A percentile compares a stretch with the other conserved stretches of the same genome.
phyloP scores from a whole-genome alignment of 1,140 invertebrate genomes.

The Teleogryllus occipitalis region DNA sequence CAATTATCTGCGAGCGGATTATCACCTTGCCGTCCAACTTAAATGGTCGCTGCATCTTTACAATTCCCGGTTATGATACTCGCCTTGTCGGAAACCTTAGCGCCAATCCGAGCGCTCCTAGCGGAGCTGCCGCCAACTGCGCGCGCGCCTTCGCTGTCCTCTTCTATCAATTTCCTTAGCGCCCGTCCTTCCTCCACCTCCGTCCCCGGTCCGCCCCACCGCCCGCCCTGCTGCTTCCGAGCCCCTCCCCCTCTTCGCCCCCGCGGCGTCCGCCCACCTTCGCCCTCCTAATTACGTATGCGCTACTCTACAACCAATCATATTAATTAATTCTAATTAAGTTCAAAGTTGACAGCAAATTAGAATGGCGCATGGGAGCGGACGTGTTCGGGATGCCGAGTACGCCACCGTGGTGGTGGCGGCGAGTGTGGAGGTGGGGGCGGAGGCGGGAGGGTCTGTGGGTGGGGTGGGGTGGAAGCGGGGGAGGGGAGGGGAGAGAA shows the following conservation, averaged over 20 bases:
- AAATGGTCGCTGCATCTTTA: no score
- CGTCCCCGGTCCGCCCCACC: neutral
- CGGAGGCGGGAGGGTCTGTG: neutral
- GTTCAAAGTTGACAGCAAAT: constrained; percentile 22
- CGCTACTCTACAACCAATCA: constrained; percentile 19
- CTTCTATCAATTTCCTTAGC: neutral
- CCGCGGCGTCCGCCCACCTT: constrained; percentile 6
- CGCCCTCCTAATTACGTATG: constrained; percentile 18
- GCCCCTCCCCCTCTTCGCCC: neutral
- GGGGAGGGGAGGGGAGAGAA: neutral
- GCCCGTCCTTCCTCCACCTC: neutral
- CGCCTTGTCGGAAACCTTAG: no score
- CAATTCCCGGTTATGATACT: no score
- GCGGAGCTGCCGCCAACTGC: neutral
- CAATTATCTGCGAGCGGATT: no score
- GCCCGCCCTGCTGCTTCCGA: no score
- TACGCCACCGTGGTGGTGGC: neutral
- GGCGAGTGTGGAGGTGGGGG: neutral
- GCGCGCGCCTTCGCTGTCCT: neutral
- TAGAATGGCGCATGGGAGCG: constrained; percentile 11
- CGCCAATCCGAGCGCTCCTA: neutral
- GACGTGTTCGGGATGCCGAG: neutral
- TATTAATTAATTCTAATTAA: constrained; percentile 23
- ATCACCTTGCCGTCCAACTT: no score
- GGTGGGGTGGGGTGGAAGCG: no score